Percentiles rank a stretch among this genome's conserved stretches.
These are phyloP conservation scores for Seladonia tumulorum DNA, from an alignment of 2,888 invertebrate genomes.

Conservation along the genomic window DNA sequence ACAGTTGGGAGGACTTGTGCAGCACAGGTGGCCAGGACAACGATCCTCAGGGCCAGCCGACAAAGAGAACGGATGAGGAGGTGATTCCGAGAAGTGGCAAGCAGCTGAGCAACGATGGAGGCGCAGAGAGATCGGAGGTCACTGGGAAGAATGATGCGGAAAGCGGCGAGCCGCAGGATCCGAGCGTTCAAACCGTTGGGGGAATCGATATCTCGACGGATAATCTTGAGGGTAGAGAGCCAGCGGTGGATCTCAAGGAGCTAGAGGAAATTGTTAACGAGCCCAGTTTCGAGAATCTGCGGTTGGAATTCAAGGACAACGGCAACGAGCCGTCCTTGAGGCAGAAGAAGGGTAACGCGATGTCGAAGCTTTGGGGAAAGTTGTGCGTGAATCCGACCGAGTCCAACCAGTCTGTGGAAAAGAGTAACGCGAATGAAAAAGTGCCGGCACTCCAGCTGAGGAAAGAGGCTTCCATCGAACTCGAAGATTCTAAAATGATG, in stretches of 20 bases:
- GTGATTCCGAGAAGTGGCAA: constrained; percentile 48
- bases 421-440: constrained; percentile 45
- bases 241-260: constrained; percentile 54
- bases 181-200: constrained; percentile 35
- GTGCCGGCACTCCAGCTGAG: constrained; percentile 43
- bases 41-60: constrained; percentile 39
- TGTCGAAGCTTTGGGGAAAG: constrained; percentile 74
- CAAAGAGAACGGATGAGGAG: constrained; percentile 50
- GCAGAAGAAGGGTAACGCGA: constrained; percentile 71
- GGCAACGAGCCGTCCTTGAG: constrained; percentile 49
- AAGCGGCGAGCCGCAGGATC: constrained; percentile 38
- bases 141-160: constrained; percentile 59
- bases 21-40: constrained; percentile 48
- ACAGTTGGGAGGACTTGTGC: constrained; percentile 55
- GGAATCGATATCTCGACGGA: constrained; percentile 55
- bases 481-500: constrained; percentile 68
- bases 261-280: constrained; percentile 68
- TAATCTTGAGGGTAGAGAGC: constrained; percentile 43
- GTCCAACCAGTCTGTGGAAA: constrained; percentile 43
- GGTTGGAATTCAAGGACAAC: constrained; percentile 70
- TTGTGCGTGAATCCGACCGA: constrained; percentile 61
- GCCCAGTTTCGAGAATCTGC: constrained; percentile 73
- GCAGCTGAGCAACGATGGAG: constrained; percentile 49
- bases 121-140: constrained; percentile 58
- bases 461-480: constrained; percentile 67